These are phyloP conservation scores for Drosophila sp. DNA, from an alignment of 1,140 invertebrate genomes.

Conservation along the genomic window DNA sequence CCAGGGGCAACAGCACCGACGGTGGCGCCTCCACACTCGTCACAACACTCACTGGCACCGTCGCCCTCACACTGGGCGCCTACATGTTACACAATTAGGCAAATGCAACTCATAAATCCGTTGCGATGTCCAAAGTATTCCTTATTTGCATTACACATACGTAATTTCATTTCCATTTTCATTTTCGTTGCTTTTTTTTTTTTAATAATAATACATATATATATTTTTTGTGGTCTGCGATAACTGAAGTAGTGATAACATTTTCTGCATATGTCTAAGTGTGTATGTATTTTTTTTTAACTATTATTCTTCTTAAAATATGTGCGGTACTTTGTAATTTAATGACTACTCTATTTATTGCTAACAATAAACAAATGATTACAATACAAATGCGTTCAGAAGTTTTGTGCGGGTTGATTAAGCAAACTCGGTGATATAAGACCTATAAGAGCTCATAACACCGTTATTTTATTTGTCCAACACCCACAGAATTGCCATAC, in stretches of 20 bases:
- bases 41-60: slow-evolving; percentile 35
- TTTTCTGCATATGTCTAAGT: slow-evolving; percentile 23
- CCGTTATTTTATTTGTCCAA: background rate
- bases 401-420: slow-evolving; percentile 5
- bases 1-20: slow-evolving; percentile 49
- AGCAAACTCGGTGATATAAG: background rate
- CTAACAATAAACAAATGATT: slow-evolving; percentile 54
- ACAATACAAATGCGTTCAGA: slow-evolving; percentile 12
- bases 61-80: slow-evolving; percentile 30
- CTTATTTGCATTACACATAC: background rate
- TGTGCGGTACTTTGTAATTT: slow-evolving; percentile 50
- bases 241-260: slow-evolving; percentile 36
- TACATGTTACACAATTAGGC: slow-evolving; percentile 41
- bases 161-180: slow-evolving; percentile 9
- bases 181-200: slow-evolving; percentile 19
- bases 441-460: background rate
- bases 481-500: background rate
- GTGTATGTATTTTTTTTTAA: slow-evolving; percentile 17
- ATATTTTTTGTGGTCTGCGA: slow-evolving; percentile 28
- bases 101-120: slow-evolving; percentile 21
- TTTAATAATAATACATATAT: no score
- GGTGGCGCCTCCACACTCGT: slow-evolving; percentile 19
- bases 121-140: slow-evolving; percentile 40
- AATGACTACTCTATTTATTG: slow-evolving; percentile 60
- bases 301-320: background rate